Conservation (phyloP, 2,113 vertebrate genomes). For the Emydura subglobosa region DNA sequence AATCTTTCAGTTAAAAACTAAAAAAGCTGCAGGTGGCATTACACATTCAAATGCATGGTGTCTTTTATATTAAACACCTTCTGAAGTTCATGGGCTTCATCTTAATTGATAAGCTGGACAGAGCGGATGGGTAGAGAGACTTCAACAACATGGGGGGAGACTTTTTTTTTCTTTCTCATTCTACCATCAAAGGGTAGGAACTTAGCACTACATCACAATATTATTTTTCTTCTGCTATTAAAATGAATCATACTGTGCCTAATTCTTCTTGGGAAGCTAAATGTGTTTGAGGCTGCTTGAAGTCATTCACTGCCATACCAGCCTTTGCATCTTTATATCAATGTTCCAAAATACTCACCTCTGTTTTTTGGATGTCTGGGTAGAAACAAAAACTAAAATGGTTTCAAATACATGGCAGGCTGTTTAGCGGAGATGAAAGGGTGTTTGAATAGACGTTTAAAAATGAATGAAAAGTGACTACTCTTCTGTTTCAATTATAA, state of each 20-base stretch:
- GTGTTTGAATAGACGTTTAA: slow-evolving; percentile 80
- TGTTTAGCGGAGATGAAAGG: slow-evolving; percentile 81
- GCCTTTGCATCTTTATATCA: slow-evolving; percentile 80
- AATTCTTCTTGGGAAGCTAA: slow-evolving; percentile 82
- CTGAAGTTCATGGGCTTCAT: slow-evolving; percentile 78
- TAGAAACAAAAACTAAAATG: slow-evolving; percentile 80
- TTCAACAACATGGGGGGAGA: slow-evolving; percentile 75
- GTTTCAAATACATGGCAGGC: slow-evolving; percentile 80
- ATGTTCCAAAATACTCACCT: slow-evolving; percentile 77
- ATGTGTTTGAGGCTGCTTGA: slow-evolving; percentile 79
- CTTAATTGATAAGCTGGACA: slow-evolving; percentile 81
- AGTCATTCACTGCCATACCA: slow-evolving; percentile 74
- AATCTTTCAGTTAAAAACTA: slow-evolving; percentile 56
- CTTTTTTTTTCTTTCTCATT: slow-evolving; percentile 39
- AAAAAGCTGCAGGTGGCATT: slow-evolving; percentile 72
- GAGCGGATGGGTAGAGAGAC: slow-evolving; percentile 80
- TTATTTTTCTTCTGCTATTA: slow-evolving; percentile 82
- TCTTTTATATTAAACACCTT: slow-evolving; percentile 74
- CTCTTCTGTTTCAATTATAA: slow-evolving; percentile 80
- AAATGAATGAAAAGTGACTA: slow-evolving; percentile 80
- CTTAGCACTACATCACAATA: slow-evolving; percentile 77
- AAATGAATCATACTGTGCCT: slow-evolving; percentile 83
- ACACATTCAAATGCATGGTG: slow-evolving; percentile 73
- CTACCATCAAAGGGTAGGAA: slow-evolving; percentile 78
- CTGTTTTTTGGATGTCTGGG: slow-evolving; percentile 77